Conservation (phyloP, 2,797 vertebrate species). For the Alcedo quadribrachys region DNA sequence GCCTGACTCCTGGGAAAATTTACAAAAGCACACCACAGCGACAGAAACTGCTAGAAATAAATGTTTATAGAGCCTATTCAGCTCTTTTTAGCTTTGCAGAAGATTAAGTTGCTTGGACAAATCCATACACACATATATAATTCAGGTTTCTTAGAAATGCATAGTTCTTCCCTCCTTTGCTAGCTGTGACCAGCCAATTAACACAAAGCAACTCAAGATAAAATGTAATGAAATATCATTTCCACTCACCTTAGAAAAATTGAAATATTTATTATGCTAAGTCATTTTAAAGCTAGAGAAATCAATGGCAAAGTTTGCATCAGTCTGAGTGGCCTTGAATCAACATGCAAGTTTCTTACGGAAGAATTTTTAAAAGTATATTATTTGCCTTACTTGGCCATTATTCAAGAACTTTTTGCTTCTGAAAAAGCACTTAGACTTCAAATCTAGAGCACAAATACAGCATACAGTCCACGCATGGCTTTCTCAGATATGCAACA, state of each 20-base stretch:
- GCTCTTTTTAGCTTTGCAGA: not conserved
- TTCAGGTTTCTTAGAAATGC: not conserved
- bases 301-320: not conserved
- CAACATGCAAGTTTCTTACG: not conserved
- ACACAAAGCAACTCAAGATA: not conserved
- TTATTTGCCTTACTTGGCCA: slow-evolving; percentile 9
- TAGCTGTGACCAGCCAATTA: not conserved
- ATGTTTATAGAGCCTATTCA: not conserved
- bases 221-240: not conserved
- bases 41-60: not conserved
- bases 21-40: not conserved
- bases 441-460: slow-evolving; percentile 25
- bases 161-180: not conserved
- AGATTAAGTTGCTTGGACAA: not conserved
- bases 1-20: not conserved
- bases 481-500: slow-evolving; percentile 6
- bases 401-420: slow-evolving; percentile 36
- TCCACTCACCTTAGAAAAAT: not conserved
- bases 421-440: slow-evolving; percentile 34
- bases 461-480: not conserved
- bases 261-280: not conserved
- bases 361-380: slow-evolving; percentile 28
- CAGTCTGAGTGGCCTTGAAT: not conserved
- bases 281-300: not conserved
- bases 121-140: not conserved